A percentile compares a stretch with the other conserved stretches of the same genome.
These are phyloP conservation scores for Phaenicophaeus curvirostris DNA, from an alignment of 2,797 vertebrate species.

Conservation along the genomic window DNA sequence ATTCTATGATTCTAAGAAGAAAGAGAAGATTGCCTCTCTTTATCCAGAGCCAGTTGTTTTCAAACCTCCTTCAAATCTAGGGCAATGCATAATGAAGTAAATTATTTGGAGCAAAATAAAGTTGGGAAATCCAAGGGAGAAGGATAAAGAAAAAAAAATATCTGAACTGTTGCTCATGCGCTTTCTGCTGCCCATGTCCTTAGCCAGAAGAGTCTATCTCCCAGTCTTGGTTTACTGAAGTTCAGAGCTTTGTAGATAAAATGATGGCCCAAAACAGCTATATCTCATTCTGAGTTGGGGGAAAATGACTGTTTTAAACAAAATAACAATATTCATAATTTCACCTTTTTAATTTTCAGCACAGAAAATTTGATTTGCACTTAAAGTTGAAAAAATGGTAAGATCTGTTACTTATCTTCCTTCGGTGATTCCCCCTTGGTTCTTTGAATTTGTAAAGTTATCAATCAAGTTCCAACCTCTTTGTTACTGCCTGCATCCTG, in stretches of 20 bases:
- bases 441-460: neutral
- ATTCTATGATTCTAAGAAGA: too few relatives aligned
- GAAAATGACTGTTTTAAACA: neutral
- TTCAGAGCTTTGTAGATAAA: neutral
- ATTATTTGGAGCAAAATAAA: neutral
- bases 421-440: neutral
- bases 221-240: neutral
- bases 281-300: neutral
- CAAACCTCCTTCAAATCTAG: neutral
- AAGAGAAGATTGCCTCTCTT: neutral
- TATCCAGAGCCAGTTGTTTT: neutral
- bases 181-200: neutral
- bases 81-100: neutral
- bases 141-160: neutral
- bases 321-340: neutral
- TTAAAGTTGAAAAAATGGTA: slow-evolving; percentile 81
- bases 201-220: neutral
- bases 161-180: neutral
- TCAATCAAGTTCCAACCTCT: neutral
- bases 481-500: neutral
- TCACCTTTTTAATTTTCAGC: slow-evolving; percentile 70
- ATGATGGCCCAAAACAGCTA: neutral
- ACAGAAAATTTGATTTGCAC: slow-evolving; percentile 77
- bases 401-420: neutral
- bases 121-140: neutral